Base-by-base conservation (phyloP, 2,888 invertebrate genomes). In the Adelognathus sp. region DNA sequence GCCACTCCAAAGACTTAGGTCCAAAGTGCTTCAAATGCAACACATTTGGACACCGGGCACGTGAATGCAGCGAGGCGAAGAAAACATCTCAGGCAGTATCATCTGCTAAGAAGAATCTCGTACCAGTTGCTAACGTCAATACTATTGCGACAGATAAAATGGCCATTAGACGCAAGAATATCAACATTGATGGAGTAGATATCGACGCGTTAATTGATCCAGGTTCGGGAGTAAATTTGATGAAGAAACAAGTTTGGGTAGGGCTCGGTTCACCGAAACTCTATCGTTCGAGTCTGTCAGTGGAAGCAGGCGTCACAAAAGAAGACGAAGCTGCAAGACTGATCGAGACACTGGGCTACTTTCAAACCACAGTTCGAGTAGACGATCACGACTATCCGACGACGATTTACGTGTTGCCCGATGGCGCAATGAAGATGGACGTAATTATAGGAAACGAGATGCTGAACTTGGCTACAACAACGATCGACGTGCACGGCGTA, bases 401-500 rank as follows among this genome's bases (percentile, higher is more conserved):
- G 5, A 60, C 31, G 6, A 39, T 60, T 21, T 60, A 60, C 39
- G 24, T 60, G 4, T 39, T 60, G n/a, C 60, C 60, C 3, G 24
- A 60, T 39, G 39, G 39, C n/a, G 39, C 60, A 21, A 60, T 60
- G 60, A 60, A 60, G 14, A 39, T 60, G 11, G 36, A 18, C 24
- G 39, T 11, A 5, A 60, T 60, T 7, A 60, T 60, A n/a, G 27
- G 39, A 4, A 60, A 39, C 11, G 60, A 60, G n/a, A 60, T 60
- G 39, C 39, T 60, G n/a, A 9, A 60, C n/a, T 36, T 36, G 18
- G 60, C 36, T 2, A 60, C 60, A n/a, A 60, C 60, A 1, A 60
- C 39, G 39, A 2, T 60, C 1, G 60, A 41, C 33, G 33, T 4
- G 11, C 9, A 33, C 11, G 33, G 3, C 33, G 33, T 33, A 33